Evolutionary conservation across 2,888 invertebrate genomes (phyloP).

Genomic region (Drosophila affinis): DNA sequence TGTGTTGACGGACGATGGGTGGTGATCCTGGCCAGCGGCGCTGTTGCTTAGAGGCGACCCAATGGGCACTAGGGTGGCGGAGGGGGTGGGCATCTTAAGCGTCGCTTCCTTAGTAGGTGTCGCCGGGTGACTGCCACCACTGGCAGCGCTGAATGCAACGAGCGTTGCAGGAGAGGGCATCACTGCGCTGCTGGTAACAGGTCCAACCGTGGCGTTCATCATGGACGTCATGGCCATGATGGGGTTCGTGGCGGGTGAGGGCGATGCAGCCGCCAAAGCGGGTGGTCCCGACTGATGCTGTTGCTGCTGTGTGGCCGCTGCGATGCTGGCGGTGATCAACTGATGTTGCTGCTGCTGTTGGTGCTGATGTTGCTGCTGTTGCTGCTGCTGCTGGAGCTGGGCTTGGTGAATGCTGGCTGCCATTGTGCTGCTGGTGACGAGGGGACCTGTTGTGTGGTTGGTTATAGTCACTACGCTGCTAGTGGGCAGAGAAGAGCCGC

Average conservation of each 20-base stretch:
- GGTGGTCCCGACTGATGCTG: slow-evolving; percentile 74
- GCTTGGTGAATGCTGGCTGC: slow-evolving; percentile 62
- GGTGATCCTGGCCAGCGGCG: slow-evolving; percentile 15
- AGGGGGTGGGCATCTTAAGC: slow-evolving; percentile 31
- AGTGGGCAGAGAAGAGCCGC: slow-evolving; percentile 78
- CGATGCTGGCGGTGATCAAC: slow-evolving; percentile 56
- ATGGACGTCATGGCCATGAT: slow-evolving; percentile 83
- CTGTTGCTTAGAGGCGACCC: slow-evolving; percentile 46
- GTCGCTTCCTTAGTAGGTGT: slow-evolving; percentile 71
- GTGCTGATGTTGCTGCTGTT: slow-evolving; percentile 55
- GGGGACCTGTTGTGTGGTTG: slow-evolving; percentile 76
- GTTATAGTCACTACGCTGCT: slow-evolving; percentile 82
- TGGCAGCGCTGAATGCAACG: slow-evolving; percentile 55
- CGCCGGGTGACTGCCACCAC: slow-evolving; percentile 48
- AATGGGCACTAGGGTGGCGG: slow-evolving; percentile 61
- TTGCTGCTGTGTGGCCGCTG: slow-evolving; percentile 80
- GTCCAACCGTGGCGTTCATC: slow-evolving; percentile 77
- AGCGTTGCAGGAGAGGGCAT: slow-evolving; percentile 54
- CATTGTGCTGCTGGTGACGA: slow-evolving; percentile 82
- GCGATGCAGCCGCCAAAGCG: slow-evolving; percentile 74
- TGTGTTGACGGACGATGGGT: background rate
- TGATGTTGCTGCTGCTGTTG: slow-evolving; percentile 57
- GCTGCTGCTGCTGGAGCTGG: slow-evolving; percentile 71
- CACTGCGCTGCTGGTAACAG: slow-evolving; percentile 44
- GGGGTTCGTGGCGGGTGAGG: slow-evolving; percentile 83